Evolutionary conservation across 37 sponge, comb jelly and placozoan species (phyloP).

Genomic region (Oscarella lobularis): DNA sequence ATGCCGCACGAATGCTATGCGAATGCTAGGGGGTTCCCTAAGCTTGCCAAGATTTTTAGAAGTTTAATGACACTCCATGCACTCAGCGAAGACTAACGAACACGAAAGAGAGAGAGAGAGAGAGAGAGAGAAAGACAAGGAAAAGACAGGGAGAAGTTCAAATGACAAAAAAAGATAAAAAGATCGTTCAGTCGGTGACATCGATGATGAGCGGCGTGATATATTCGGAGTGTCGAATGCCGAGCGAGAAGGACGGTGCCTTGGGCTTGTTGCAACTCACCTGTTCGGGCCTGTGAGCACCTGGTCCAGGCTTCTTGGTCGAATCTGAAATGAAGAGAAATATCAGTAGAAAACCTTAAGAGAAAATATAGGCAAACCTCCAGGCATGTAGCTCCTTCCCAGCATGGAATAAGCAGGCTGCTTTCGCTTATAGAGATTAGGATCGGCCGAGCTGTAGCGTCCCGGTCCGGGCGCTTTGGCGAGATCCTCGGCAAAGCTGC

Average conservation of each 20-base stretch:
- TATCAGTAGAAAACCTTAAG: slow-evolving; percentile 1
- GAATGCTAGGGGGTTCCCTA: too few relatives aligned
- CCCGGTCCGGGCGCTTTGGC: slow-evolving; percentile 93
- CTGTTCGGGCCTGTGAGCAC: slow-evolving; percentile 79
- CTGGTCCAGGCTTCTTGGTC: slow-evolving; percentile 89
- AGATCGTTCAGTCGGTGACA: slow-evolving; percentile 25
- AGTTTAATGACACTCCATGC: neutral
- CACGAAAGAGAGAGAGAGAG: neutral
- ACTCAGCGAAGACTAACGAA: too few relatives aligned
- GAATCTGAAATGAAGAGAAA: slow-evolving; percentile 32
- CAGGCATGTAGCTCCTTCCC: slow-evolving; percentile 84
- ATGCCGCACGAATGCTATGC: too few relatives aligned
- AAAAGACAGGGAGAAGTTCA: neutral
- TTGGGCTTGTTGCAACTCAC: slow-evolving; percentile 43
- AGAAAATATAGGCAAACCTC: slow-evolving; percentile 36
- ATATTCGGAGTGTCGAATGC: slow-evolving; percentile 93
- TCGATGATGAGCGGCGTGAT: slow-evolving; percentile 85
- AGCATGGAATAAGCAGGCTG: slow-evolving; percentile 89
- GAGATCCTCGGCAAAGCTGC: slow-evolving; percentile 74
- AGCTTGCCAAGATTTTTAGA: too few relatives aligned
- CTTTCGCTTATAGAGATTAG: slow-evolving; percentile 35
- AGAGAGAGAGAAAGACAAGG: neutral
- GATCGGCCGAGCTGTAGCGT: slow-evolving; percentile 49
- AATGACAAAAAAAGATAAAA: neutral
- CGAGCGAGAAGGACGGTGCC: slow-evolving; percentile 79